Base-by-base conservation (phyloP, 1,140 invertebrate genomes). In the Drosophila bocqueti region DNA sequence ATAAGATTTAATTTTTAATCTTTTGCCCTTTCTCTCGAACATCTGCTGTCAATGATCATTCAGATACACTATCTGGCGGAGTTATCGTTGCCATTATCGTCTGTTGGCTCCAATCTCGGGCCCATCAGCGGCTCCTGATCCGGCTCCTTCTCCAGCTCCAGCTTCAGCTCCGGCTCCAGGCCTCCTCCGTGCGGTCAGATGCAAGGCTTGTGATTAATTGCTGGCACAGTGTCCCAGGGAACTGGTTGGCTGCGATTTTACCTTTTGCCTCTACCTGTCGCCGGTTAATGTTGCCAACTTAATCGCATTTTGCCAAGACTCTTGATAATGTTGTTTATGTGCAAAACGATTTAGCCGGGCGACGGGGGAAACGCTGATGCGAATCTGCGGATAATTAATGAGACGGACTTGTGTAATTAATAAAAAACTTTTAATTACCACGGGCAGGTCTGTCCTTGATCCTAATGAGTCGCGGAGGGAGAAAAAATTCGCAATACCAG, bases 301-400 rank as follows among this genome's bases (percentile, higher is more conserved):
- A 90, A 90, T 90, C 85, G 85, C 85, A 72, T 89, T 84, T 87
- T 83, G 73, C 69, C 76, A 83, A 76, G 83, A 54, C 64, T 60
- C 81, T 79, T 90, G 85, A 90, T 90, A 90, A 90, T 91, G 85
- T 90, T 90, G 85, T 90, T 90, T 79, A 81, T 57, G 69, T 81
- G 85, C 85, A 90, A 85, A 90, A 90, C 85, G 85, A 73, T 90
- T 89, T 79, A 36, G 76, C 42, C n/a, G 68, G 26, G 42, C 29
- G 49, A 49, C 21, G 43, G 49, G 21, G 61, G 45, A 18, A 60
- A 9, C 31, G 59, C 45, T 40, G 46, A 57, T 47, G 57, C 38
- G 47, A 26, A 36, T 40, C 47, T 69, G 54, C 54, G 36, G 26
- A 79, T 91, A 90, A 90, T 90, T 90, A 90, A 90, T 90, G 85